These are phyloP conservation scores for Sylvilagus bachmani DNA, from an alignment of 2,113 vertebrate species.

Conservation along the genomic window DNA sequence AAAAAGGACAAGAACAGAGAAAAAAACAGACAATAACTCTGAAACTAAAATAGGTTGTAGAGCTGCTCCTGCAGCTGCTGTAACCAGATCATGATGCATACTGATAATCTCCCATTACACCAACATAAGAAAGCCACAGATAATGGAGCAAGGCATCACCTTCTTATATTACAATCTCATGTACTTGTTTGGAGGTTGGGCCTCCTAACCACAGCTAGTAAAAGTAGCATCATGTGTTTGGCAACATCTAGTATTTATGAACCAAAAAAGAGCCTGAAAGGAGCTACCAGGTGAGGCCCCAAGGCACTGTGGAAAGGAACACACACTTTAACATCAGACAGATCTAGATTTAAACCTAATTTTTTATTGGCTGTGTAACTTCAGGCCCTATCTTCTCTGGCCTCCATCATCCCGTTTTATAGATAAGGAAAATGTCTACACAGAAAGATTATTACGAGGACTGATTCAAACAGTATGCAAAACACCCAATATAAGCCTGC, in stretches of 20 bases:
- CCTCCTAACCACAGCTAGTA: not conserved
- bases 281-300: not conserved
- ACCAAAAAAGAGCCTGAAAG: slow-evolving; percentile 34
- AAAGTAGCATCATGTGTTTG: not conserved
- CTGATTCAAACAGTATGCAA: not conserved
- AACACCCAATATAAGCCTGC: not conserved
- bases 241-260: slow-evolving; percentile 6
- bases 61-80: not conserved
- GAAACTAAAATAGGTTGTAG: slow-evolving; percentile 20
- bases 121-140: slow-evolving; percentile 33
- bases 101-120: slow-evolving; percentile 40
- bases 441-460: not conserved
- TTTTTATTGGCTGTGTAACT: not conserved
- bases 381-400: not conserved
- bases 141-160: not conserved
- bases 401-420: not conserved
- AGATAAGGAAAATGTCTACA: slow-evolving; percentile 31
- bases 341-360: not conserved
- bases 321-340: not conserved
- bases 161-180: slow-evolving; percentile 42
- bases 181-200: slow-evolving; percentile 17
- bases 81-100: not conserved
- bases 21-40: not conserved
- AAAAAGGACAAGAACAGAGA: not conserved
- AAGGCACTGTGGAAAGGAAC: slow-evolving; percentile 1